phyloP scores from a whole-genome alignment of 92 coral and sea anemone genomes.

The Siderastrea siderea region DNA sequence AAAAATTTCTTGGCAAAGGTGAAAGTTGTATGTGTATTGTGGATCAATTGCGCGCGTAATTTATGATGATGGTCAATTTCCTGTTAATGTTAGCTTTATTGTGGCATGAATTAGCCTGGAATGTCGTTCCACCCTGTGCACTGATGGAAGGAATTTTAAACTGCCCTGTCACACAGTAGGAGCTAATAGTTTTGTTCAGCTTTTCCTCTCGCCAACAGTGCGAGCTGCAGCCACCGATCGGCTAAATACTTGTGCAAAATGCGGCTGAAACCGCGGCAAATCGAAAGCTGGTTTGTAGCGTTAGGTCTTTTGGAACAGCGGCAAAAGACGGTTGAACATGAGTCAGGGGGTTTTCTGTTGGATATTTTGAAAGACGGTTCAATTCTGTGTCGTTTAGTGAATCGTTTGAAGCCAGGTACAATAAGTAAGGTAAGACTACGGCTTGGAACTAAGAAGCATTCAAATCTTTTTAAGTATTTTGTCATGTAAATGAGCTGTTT shows the following conservation, averaged over 20 bases:
- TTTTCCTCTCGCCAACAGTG: slow-evolving; percentile 24
- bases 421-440: slow-evolving; percentile 77
- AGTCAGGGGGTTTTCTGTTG: slow-evolving; percentile 48
- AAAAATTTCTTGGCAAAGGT: not conserved
- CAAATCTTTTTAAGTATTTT: slow-evolving; percentile 41
- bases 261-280: slow-evolving; percentile 55
- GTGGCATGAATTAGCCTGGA: slow-evolving; percentile 32
- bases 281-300: slow-evolving; percentile 71
- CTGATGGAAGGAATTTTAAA: slow-evolving; percentile 18
- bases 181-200: slow-evolving; percentile 16
- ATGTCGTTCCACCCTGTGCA: slow-evolving; percentile 52
- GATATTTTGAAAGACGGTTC: slow-evolving; percentile 76
- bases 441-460: slow-evolving; percentile 32
- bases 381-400: slow-evolving; percentile 79
- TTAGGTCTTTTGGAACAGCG: slow-evolving; percentile 72
- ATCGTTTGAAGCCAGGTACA: slow-evolving; percentile 79
- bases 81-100: not conserved
- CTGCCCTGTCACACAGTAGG: slow-evolving; percentile 27
- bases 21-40: not conserved
- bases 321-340: slow-evolving; percentile 47
- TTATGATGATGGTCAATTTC: slow-evolving; percentile 22
- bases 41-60: slow-evolving; percentile 15
- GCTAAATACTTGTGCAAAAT: slow-evolving; percentile 8
- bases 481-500: slow-evolving; percentile 74
- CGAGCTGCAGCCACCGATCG: slow-evolving; percentile 9